Evolutionary conservation across 2,797 vertebrate genomes (phyloP).

Genomic region (Acipenser ruthenus): DNA sequence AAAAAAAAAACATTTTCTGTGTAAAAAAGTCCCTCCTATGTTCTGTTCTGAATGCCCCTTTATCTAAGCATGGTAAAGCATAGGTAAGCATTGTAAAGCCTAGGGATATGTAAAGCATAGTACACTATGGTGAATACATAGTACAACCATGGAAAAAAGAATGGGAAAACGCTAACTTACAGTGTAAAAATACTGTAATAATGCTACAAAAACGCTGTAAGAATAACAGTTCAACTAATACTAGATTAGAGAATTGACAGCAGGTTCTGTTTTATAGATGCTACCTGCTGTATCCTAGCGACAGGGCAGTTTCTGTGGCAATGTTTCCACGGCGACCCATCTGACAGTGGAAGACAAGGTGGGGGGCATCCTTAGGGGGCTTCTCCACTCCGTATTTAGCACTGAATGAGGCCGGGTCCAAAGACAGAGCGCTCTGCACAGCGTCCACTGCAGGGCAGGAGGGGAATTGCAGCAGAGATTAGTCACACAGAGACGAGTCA

Average conservation of each 20-base stretch:
- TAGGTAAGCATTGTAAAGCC: too few species aligned
- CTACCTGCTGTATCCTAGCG: constrained; percentile 62
- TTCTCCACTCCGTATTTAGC: constrained; percentile 54
- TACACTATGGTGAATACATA: too few species aligned
- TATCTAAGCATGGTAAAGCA: too few species aligned
- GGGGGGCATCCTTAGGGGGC: constrained; percentile 42
- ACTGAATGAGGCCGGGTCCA: constrained; percentile 58
- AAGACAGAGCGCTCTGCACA: constrained; percentile 53
- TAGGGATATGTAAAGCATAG: too few species aligned
- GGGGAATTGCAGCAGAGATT: neutral
- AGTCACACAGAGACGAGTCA: too few species aligned
- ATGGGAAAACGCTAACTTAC: neutral
- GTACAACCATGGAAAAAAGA: neutral
- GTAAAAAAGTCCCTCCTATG: too few species aligned
- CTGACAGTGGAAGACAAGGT: constrained; percentile 70
- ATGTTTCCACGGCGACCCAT: constrained; percentile 51
- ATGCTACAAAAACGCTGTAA: neutral
- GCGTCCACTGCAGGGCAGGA: constrained; percentile 44
- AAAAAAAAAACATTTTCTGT: neutral
- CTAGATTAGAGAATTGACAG: neutral
- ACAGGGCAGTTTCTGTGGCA: constrained; percentile 52
- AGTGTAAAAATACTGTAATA: neutral
- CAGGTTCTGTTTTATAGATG: neutral
- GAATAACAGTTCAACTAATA: constrained; percentile 1
- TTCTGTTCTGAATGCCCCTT: too few species aligned